phyloP scores from a whole-genome alignment of 2,113 vertebrate genomes.

The Copsychus sechellarum region DNA sequence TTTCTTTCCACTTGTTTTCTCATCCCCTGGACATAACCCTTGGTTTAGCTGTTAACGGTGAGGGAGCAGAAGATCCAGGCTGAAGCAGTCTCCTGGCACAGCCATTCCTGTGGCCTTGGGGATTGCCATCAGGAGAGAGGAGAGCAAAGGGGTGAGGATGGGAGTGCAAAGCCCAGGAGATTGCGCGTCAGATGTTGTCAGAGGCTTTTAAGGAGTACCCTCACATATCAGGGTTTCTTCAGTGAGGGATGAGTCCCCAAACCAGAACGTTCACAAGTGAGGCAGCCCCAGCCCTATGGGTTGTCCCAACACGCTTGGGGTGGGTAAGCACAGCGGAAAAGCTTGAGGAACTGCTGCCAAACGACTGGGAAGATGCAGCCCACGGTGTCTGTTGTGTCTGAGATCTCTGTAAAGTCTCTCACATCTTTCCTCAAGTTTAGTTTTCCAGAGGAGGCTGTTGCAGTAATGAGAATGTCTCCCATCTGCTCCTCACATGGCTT shows the following conservation, averaged over 20 bases:
- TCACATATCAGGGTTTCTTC: rapidly evolving
- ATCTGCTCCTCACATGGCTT: slow-evolving; percentile 56
- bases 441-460: slow-evolving; percentile 50
- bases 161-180: neutral
- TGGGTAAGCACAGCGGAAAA: neutral
- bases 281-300: neutral
- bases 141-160: neutral
- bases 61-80: neutral
- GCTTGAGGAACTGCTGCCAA: neutral
- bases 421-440: slow-evolving; percentile 51
- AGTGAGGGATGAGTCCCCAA: neutral
- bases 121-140: neutral
- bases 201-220: neutral
- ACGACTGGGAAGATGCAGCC: slow-evolving; percentile 40
- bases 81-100: neutral
- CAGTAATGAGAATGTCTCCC: slow-evolving; percentile 59
- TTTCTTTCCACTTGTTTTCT: neutral
- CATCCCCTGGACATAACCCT: neutral
- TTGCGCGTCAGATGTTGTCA: neutral
- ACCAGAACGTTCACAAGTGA: neutral
- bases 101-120: rapidly evolving
- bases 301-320: neutral
- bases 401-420: slow-evolving; percentile 59
- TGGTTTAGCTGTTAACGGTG: neutral
- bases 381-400: slow-evolving; percentile 52